Percentiles rank a stretch among this genome's conserved stretches.
Conservation (phyloP, 2,888 invertebrate species). For the Clitarchus hookeri region DNA sequence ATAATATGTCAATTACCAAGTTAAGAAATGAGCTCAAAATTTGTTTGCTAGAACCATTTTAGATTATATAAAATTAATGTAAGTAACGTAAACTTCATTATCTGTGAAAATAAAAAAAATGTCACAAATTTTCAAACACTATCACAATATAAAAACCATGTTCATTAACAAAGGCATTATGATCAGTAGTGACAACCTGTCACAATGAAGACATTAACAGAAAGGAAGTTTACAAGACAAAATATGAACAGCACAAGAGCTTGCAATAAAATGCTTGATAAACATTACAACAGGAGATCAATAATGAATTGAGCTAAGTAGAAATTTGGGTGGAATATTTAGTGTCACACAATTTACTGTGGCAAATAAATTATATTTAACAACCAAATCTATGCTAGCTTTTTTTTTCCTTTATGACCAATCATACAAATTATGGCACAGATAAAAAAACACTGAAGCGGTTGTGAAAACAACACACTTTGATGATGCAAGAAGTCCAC, state of each 20-base stretch:
- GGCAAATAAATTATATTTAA: constrained; percentile 5
- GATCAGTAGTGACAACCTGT: not conserved
- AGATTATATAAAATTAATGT: not conserved
- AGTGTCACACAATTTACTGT: not conserved
- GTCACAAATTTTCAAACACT: not conserved
- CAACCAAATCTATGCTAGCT: constrained; percentile 7
- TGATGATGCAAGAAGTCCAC: not conserved
- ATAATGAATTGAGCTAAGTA: constrained; percentile 14
- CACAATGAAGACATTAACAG: not conserved
- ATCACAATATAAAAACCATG: not conserved
- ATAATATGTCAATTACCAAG: not conserved
- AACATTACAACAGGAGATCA: constrained; percentile 3
- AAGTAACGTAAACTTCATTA: not conserved
- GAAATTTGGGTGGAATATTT: constrained; percentile 6
- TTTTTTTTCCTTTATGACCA: not conserved
- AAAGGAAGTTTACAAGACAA: not conserved
- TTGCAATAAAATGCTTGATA: not conserved
- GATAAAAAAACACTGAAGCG: not conserved
- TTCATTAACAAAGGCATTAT: not conserved
- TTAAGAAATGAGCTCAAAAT: not conserved
- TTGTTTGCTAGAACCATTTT: too few relatives aligned
- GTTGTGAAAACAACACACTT: not conserved
- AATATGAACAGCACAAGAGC: not conserved
- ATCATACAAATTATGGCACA: constrained; percentile 14
- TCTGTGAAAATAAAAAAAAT: not conserved